Conservation (phyloP, 2,113 vertebrate genomes). For the Corythaixoides concolor region DNA sequence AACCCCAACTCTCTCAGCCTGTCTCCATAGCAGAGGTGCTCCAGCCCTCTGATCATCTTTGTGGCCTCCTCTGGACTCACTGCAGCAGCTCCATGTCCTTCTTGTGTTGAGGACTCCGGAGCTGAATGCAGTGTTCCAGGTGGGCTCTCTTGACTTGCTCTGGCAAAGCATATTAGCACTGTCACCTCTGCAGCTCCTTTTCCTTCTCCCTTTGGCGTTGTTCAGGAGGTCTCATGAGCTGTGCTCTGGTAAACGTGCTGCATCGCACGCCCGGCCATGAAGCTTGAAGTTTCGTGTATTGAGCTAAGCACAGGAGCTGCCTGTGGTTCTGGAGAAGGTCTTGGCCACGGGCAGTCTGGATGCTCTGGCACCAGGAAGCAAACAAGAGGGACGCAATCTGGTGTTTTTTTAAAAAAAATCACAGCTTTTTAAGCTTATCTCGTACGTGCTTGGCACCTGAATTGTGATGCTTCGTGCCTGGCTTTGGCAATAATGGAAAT, state of each 20-base stretch:
- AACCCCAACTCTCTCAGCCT: too few species aligned
- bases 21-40: too few species aligned
- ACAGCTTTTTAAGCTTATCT: not conserved
- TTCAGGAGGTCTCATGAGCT: not conserved
- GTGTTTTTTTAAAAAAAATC: not conserved
- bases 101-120: too few species aligned
- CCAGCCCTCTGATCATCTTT: too few species aligned
- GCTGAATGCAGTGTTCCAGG: too few species aligned
- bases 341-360: not conserved
- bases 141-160: not conserved
- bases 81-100: too few species aligned
- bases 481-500: not conserved
- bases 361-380: not conserved
- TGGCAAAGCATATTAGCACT: not conserved
- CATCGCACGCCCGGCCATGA: accelerated
- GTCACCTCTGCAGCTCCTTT: not conserved
- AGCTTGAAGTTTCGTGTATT: not conserved
- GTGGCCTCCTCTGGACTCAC: too few species aligned
- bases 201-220: not conserved
- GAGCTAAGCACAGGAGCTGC: not conserved
- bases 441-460: not conserved
- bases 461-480: not conserved
- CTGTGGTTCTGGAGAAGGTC: not conserved
- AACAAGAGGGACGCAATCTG: not conserved
- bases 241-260: accelerated